phyloP scores from a whole-genome alignment of 1,140 invertebrate genomes.

The Ceratitis capitata region DNA sequence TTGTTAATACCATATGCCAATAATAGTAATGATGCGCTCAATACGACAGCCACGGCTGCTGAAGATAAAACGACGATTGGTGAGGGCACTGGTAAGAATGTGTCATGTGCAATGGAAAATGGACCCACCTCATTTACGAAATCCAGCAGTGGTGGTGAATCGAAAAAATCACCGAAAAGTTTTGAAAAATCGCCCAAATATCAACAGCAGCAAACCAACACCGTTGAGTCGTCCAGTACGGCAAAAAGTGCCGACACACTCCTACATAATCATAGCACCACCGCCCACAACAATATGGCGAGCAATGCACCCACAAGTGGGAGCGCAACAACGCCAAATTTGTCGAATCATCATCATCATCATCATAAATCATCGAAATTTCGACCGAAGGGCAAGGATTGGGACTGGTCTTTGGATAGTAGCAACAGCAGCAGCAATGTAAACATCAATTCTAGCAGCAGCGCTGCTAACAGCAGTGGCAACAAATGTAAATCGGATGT shows the following conservation, averaged over 20 bases:
- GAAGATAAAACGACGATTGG: slow-evolving; percentile 48
- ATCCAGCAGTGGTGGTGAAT: slow-evolving; percentile 46
- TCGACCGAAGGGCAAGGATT: slow-evolving; percentile 78
- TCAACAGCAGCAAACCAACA: slow-evolving; percentile 1
- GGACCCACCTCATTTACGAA: slow-evolving; percentile 36
- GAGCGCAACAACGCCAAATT: slow-evolving; percentile 48
- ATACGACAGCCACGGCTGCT: slow-evolving; percentile 51
- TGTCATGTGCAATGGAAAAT: neutral
- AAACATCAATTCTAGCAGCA: neutral
- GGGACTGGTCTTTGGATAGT: slow-evolving; percentile 72
- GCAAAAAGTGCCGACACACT: neutral
- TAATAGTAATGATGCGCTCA: slow-evolving; percentile 52
- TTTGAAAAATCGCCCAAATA: slow-evolving; percentile 27
- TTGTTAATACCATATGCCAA: slow-evolving; percentile 56
- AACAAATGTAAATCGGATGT: slow-evolving; percentile 4
- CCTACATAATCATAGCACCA: neutral
- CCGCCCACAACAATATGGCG: neutral
- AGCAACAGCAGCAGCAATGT: slow-evolving; percentile 50
- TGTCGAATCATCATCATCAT: slow-evolving; percentile 48
- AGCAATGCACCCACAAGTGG: slow-evolving; percentile 41
- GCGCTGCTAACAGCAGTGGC: neutral
- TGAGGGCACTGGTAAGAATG: slow-evolving; percentile 53
- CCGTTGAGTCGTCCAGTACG: neutral
- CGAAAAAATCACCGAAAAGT: slow-evolving; percentile 57
- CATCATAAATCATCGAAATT: slow-evolving; percentile 69